These are phyloP conservation scores for Nibea albiflora DNA, from an alignment of 2,113 vertebrate species.

Conservation along the genomic window DNA sequence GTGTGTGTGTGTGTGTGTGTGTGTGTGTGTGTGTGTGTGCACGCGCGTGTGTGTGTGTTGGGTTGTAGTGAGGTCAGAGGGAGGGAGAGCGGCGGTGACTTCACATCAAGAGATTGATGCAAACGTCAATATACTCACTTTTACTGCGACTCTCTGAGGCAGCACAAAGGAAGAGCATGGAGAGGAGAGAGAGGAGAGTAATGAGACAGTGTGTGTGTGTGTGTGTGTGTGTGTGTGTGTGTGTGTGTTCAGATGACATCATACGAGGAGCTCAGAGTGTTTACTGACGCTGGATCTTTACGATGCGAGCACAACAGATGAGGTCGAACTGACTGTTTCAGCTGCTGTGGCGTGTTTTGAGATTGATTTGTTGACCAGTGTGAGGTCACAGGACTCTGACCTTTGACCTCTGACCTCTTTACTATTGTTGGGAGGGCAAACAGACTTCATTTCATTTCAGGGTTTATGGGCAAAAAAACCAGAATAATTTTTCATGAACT, in stretches of 20 bases:
- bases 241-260: not conserved
- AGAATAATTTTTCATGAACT: no score
- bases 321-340: no score
- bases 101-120: slow-evolving; percentile 32
- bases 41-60: not conserved
- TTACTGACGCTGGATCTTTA: not conserved
- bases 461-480: not conserved
- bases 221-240: not conserved
- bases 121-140: slow-evolving; percentile 76
- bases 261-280: not conserved
- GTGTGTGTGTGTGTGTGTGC: slow-evolving; percentile 10
- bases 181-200: slow-evolving; percentile 38
- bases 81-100: not conserved
- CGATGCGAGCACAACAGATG: no score
- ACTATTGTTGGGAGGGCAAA: not conserved
- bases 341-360: not conserved
- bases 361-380: not conserved
- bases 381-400: not conserved
- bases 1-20: not conserved
- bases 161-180: slow-evolving; percentile 11
- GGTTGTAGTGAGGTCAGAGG: not conserved
- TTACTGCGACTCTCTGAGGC: slow-evolving; percentile 77
- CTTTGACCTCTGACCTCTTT: slow-evolving; percentile 26
- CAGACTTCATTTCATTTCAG: not conserved
- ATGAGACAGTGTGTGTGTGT: slow-evolving; percentile 30